Percentiles rank a stretch among this genome's conserved stretches.
Conservation (phyloP, 2,888 invertebrate genomes). For the Camptogramma bilineatum region DNA sequence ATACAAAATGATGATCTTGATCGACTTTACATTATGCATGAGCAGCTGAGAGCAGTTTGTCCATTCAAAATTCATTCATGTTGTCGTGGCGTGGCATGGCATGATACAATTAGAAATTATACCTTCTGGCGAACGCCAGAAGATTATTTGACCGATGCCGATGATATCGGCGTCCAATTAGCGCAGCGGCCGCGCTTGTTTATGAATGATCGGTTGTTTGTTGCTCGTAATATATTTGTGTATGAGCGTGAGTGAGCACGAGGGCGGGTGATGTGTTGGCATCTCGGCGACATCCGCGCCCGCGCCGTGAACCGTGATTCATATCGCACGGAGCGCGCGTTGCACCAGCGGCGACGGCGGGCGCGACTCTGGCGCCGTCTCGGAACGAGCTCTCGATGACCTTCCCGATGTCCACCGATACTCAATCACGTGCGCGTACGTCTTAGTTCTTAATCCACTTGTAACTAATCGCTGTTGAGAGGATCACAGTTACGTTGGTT, state of each 20-base stretch:
- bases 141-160: conserved; percentile 44
- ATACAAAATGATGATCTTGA: conserved; percentile 32
- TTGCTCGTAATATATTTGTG: conserved; percentile 46
- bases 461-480: conserved; percentile 82
- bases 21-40: conserved; percentile 36
- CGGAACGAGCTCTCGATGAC: conserved; percentile 71
- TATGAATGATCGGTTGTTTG: conserved; percentile 73
- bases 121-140: conserved; percentile 36
- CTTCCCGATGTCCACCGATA: conserved; percentile 71
- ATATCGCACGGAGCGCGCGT: conserved; percentile 46
- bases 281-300: conserved; percentile 2
- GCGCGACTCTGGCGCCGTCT: conserved; percentile 71
- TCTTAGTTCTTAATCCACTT: conserved; percentile 67
- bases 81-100: conserved; percentile 38
- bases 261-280: conserved; percentile 44
- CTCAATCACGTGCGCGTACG: conserved; percentile 68
- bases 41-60: conserved; percentile 33
- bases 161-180: conserved; percentile 54
- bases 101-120: conserved; percentile 27
- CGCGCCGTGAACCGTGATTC: conserved; percentile 45
- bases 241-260: conserved; percentile 50
- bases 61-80: conserved; percentile 40
- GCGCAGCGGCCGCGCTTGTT: conserved; percentile 59
- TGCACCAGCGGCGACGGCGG: conserved; percentile 50
- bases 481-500: conserved; percentile 64